Evolutionary conservation across 1,140 invertebrate species (phyloP), one percentile per base, ranked within the genome.

Genomic region (Ceratina japonica): DNA sequence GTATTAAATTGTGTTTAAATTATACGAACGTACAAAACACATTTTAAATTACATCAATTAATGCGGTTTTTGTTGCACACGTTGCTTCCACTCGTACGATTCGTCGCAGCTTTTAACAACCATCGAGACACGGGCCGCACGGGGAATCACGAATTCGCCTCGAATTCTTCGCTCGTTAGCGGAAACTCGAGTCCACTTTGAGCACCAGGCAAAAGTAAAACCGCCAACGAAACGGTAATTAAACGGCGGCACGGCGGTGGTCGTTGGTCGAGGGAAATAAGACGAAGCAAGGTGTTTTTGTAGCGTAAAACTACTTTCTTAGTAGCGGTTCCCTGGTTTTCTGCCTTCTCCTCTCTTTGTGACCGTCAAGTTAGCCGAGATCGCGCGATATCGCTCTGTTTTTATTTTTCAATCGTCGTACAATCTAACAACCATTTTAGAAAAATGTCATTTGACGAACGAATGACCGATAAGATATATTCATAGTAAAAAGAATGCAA

Each of bases 161-260:
- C 5, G 37, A 64, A 64, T 58, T 65, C 59, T 79, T 79, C 22
- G 52, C 61, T 31, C 24, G 31, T 76, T 75, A 56, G n/a, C 49
- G 7, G 31, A 20, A 16, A 37, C 51, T 74, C 31, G 31, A 63
- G n/a, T n/a, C 12, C 4, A 7, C 51, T 12, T 20, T 16, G 62
- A 64, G 58, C 18, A 15, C 52, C 20, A 20, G 12, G 63, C 24
- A 12, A 54, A 22, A 73, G 31, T 22, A 37, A 63, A 63, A 73
- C 37, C 22, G n/a, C 18, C 51, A 31, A 54, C 51, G 24, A 52
- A 63, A 58, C 62, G 22, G 52, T 63, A 24, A 58, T 75, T 75
- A 75, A 74, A 58, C n/a, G 52, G 20, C 44, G 24, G 24, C n/a
- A 12, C 15, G 16, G 22, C 8, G 20, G 13, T 4, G 2, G 37